These are phyloP conservation scores for Drosophila orena DNA, from an alignment of 1,140 invertebrate genomes.

Conservation along the genomic window DNA sequence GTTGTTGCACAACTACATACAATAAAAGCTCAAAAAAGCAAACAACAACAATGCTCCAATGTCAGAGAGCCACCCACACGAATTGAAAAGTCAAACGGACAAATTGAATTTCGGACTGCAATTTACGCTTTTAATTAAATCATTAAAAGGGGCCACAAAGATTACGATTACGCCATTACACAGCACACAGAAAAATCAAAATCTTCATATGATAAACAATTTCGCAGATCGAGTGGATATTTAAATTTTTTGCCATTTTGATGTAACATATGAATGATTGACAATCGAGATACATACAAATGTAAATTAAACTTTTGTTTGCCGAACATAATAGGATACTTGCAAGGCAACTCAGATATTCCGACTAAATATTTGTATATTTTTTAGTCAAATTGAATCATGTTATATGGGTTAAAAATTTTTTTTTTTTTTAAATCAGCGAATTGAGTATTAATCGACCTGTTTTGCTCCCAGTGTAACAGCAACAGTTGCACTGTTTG, in stretches of 20 bases:
- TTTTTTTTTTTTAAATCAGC: too few relatives aligned
- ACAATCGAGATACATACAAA: too few relatives aligned
- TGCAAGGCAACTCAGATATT: too few relatives aligned
- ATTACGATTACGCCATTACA: slow-evolving; percentile 80
- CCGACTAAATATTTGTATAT: too few relatives aligned
- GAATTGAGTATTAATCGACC: too few relatives aligned
- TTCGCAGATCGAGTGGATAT: not conserved
- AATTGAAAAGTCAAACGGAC: slow-evolving; percentile 42
- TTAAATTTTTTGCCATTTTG: too few relatives aligned
- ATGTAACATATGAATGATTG: too few relatives aligned
- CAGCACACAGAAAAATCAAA: slow-evolving; percentile 4
- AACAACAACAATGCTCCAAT: slow-evolving; percentile 14
- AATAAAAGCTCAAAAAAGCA: not conserved
- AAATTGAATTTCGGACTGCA: slow-evolving; percentile 78
- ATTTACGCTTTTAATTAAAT: slow-evolving; percentile 79
- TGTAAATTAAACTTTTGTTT: too few relatives aligned
- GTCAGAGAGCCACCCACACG: slow-evolving; percentile 34
- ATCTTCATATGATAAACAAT: not conserved
- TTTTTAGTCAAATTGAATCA: too few relatives aligned
- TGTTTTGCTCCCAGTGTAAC: not conserved
- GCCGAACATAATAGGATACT: too few relatives aligned
- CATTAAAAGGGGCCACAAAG: slow-evolving; percentile 77
- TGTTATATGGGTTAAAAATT: too few relatives aligned
- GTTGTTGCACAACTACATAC: slow-evolving; percentile 3
- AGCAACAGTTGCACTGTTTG: slow-evolving; percentile 7